These are phyloP conservation scores for Deilephila elpenor DNA, from an alignment of 2,888 invertebrate genomes.

Conservation along the genomic window DNA sequence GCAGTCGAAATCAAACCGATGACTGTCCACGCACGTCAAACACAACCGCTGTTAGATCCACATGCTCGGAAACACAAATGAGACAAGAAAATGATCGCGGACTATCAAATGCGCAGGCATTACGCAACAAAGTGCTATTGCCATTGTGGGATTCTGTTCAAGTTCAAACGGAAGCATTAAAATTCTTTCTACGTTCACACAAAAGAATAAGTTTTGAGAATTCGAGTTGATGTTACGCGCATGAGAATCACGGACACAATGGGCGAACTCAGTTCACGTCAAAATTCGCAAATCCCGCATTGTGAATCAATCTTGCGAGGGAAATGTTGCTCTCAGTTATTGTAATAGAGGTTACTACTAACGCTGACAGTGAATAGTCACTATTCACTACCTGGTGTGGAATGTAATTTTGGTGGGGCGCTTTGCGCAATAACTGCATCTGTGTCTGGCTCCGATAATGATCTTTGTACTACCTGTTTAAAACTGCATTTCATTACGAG, in stretches of 20 bases:
- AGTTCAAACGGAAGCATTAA: conserved; percentile 82
- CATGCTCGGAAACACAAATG: conserved; percentile 51
- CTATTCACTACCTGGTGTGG: conserved; percentile 43
- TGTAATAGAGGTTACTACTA: conserved; percentile 39
- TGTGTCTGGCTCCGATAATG: conserved; percentile 56
- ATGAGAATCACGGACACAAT: conserved; percentile 77
- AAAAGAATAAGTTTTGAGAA: conserved; percentile 83
- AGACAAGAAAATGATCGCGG: conserved; percentile 54
- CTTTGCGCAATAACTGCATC: conserved; percentile 62
- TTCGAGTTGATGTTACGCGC: conserved; percentile 67
- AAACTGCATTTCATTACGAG: not conserved
- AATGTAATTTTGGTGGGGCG: conserved; percentile 58
- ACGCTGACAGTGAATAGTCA: conserved; percentile 10
- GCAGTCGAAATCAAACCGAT: conserved; percentile 3
- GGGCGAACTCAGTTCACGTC: conserved; percentile 54
- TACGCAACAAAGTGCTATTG: conserved; percentile 64
- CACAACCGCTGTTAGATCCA: conserved; percentile 38
- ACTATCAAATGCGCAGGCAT: conserved; percentile 61
- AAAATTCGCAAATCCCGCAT: conserved; percentile 45
- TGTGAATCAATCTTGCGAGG: conserved; percentile 37
- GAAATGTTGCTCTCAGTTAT: conserved; percentile 41
- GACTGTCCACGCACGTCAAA: conserved; percentile 33
- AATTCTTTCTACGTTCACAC: conserved; percentile 79
- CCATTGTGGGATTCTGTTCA: conserved; percentile 72
- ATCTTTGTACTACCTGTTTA: conserved; percentile 49